Percentiles rank a stretch among this genome's conserved stretches.
Conservation (phyloP, 2,113 vertebrate species). For the Lepisosteus osseus region DNA sequence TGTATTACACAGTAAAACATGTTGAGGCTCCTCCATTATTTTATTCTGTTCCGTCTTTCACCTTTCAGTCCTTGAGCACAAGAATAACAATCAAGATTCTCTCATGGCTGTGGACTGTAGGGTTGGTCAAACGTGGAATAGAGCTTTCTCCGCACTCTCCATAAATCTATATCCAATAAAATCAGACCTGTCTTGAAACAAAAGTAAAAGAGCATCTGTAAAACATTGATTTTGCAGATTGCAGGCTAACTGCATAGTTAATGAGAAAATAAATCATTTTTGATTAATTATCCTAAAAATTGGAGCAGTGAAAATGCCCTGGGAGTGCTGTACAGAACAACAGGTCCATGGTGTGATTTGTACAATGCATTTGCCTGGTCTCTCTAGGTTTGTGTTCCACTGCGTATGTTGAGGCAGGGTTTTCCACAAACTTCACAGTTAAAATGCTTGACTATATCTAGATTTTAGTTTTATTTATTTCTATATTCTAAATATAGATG, state of each 20-base stretch:
- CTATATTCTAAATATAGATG: too few relatives aligned
- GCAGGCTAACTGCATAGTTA: conserved; percentile 67
- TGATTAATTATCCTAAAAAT: conserved; percentile 75
- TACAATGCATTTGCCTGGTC: conserved; percentile 36
- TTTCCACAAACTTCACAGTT: conserved; percentile 18
- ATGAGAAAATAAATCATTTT: conserved; percentile 80
- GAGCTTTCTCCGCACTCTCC: conserved; percentile 60
- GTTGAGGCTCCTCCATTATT: too few relatives aligned
- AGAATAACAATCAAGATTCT: too few relatives aligned
- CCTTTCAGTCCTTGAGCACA: too few relatives aligned
- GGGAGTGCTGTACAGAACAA: conserved; percentile 54
- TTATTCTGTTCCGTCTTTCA: too few relatives aligned
- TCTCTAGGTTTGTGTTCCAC: conserved; percentile 29
- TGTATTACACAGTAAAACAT: too few relatives aligned
- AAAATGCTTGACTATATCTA: too few relatives aligned
- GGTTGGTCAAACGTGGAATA: conserved; percentile 45
- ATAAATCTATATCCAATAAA: conserved; percentile 77
- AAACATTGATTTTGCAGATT: conserved; percentile 70
- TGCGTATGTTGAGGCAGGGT: conserved; percentile 25
- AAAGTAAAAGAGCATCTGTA: conserved; percentile 72
- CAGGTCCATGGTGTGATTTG: conserved; percentile 43
- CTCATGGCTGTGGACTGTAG: conserved; percentile 23
- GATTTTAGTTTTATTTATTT: too few relatives aligned
- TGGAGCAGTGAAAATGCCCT: conserved; percentile 56
- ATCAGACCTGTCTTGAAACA: conserved; percentile 66